Evolutionary conservation across 1,140 invertebrate species (phyloP).

Genomic region (Atopsyche davidsoni): DNA sequence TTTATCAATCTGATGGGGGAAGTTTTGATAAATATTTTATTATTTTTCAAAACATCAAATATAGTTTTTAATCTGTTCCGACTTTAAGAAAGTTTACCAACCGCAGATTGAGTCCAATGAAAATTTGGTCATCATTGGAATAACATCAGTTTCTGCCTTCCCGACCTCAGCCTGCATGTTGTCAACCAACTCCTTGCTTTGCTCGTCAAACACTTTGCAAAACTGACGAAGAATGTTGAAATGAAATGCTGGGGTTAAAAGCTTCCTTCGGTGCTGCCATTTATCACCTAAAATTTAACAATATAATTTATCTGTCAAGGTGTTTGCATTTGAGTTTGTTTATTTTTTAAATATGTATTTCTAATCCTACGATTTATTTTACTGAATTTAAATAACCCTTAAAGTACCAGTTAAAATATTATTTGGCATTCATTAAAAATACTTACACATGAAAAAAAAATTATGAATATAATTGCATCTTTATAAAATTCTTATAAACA

Average conservation of each 20-base stretch:
- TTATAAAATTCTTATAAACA: too few species aligned
- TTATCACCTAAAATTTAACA: constrained; percentile 45
- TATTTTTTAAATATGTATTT: too few species aligned
- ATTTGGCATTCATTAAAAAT: too few species aligned
- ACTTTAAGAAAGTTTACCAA: too few species aligned
- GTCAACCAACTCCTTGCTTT: constrained; percentile 31
- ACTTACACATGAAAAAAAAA: too few species aligned
- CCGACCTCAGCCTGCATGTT: constrained; percentile 26
- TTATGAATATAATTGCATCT: too few species aligned
- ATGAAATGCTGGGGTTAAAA: constrained; percentile 86
- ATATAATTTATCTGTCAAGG: too few species aligned
- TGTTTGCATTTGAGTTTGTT: background rate
- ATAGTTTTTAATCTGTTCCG: too few species aligned
- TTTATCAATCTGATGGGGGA: background rate
- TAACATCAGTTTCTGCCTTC: constrained; percentile 29
- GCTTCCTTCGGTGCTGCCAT: constrained; percentile 72
- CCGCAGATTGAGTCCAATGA: constrained; percentile 36
- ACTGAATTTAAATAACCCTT: too few species aligned
- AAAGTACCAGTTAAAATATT: too few species aligned
- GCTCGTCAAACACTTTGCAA: constrained; percentile 43
- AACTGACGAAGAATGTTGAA: constrained; percentile 81
- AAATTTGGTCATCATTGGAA: constrained; percentile 31
- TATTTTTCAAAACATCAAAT: constrained; percentile 6
- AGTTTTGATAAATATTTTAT: background rate
- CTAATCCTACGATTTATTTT: too few species aligned